phyloP scores from a whole-genome alignment of 2,797 vertebrate genomes.

The Rhincodon typus region DNA sequence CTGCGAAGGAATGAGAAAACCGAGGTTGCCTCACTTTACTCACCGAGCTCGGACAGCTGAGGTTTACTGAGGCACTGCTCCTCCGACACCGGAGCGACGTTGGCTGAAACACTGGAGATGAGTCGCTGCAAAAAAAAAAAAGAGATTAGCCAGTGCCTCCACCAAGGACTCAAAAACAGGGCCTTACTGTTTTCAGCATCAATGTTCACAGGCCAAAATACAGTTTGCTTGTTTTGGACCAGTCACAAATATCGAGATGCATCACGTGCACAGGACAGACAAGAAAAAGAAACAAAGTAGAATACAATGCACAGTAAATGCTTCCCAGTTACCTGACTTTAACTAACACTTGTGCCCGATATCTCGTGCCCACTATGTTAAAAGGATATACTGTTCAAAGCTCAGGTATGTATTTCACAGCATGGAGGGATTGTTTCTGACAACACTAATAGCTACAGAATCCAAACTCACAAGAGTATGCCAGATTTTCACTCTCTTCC shows the following conservation, averaged over 20 bases:
- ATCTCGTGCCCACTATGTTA: background rate
- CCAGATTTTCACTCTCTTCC: background rate
- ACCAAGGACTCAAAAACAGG: background rate
- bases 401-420: background rate
- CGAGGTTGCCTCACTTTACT: background rate
- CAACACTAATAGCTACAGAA: background rate
- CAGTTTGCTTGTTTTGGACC: background rate
- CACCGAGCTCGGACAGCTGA: conserved; percentile 62
- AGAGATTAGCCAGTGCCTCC: background rate
- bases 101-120: conserved; percentile 20
- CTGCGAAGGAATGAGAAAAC: no score
- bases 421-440: background rate
- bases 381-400: no score
- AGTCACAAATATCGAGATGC: background rate
- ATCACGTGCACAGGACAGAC: background rate
- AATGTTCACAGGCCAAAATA: background rate
- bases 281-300: background rate
- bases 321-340: background rate
- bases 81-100: conserved; percentile 59
- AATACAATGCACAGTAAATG: background rate
- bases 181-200: background rate
- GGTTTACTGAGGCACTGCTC: conserved; percentile 70
- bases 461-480: background rate
- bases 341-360: background rate
- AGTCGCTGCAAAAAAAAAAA: background rate